Percentiles rank a stretch among this genome's conserved stretches.
Conservation (phyloP, 2,888 invertebrate species). For the Matsumyia berberina region DNA sequence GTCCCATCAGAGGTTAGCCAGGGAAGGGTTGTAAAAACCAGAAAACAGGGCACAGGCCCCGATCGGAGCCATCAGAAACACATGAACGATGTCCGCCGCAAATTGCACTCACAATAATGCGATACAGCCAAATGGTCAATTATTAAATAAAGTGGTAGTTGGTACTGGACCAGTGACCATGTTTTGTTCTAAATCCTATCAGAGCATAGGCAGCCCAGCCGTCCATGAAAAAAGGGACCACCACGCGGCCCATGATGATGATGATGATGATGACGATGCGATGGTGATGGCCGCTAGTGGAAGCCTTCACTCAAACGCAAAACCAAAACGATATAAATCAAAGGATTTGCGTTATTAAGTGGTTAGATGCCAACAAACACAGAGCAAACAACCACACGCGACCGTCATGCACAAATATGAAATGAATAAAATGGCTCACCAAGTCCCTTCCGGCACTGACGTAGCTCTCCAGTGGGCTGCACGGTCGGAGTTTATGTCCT, state of each 20-base stretch:
- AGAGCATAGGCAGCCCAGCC: slow-evolving; percentile 35
- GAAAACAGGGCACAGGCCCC: slow-evolving; percentile 11
- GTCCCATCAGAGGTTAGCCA: slow-evolving; percentile 53
- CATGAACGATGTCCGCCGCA: slow-evolving; percentile 64
- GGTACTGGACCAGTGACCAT: slow-evolving; percentile 49
- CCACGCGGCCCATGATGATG: background rate
- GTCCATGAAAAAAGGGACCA: slow-evolving; percentile 53
- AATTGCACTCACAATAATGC: slow-evolving; percentile 62
- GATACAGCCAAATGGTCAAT: slow-evolving; percentile 66
- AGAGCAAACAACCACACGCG: slow-evolving; percentile 43
- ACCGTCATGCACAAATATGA: slow-evolving; percentile 54
- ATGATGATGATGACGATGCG: slow-evolving; percentile 14
- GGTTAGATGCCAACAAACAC: slow-evolving; percentile 71
- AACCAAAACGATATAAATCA: slow-evolving; percentile 73
- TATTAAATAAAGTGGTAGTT: slow-evolving; percentile 65
- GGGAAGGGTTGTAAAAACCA: slow-evolving; percentile 54
- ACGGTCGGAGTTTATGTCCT: slow-evolving; percentile 87
- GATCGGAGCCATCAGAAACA: slow-evolving; percentile 48
- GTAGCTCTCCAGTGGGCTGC: slow-evolving; percentile 92
- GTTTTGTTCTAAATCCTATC: slow-evolving; percentile 57
- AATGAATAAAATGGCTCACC: slow-evolving; percentile 80
- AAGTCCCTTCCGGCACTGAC: slow-evolving; percentile 86
- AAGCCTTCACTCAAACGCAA: slow-evolving; percentile 70
- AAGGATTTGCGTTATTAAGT: slow-evolving; percentile 76
- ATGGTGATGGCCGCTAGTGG: slow-evolving; percentile 28